Conservation (phyloP, 2,888 invertebrate species). For the Acronicta aceris region DNA sequence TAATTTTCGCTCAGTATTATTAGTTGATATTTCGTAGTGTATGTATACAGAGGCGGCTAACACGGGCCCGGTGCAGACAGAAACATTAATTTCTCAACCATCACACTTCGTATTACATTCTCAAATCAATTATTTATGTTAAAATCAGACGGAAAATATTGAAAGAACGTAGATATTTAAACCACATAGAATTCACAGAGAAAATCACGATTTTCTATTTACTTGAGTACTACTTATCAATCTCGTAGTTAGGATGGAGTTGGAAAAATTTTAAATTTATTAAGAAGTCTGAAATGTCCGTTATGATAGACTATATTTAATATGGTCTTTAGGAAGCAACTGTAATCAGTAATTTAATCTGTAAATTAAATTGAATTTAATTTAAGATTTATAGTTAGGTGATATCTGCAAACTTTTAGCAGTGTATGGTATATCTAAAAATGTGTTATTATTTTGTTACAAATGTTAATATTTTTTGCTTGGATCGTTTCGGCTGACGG, state of each 20-base stretch:
- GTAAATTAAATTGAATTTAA: constrained; percentile 81
- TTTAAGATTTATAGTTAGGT: constrained; percentile 85
- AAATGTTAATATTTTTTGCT: constrained; percentile 72
- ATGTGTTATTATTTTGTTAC: constrained; percentile 70
- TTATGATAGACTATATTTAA: constrained; percentile 79
- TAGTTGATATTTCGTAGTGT: constrained; percentile 75
- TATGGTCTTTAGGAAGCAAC: constrained; percentile 80
- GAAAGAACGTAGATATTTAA: constrained; percentile 67
- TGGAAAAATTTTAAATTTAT: constrained; percentile 79
- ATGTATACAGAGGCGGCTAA: constrained; percentile 67
- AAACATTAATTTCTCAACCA: constrained; percentile 61
- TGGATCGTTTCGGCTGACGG: constrained; percentile 67
- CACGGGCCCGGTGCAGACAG: constrained; percentile 79
- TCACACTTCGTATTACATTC: constrained; percentile 60
- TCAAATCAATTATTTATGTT: constrained; percentile 46
- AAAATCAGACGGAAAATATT: constrained; percentile 41
- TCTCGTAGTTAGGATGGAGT: constrained; percentile 84
- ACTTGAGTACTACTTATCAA: constrained; percentile 75
- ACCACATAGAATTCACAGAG: constrained; percentile 78
- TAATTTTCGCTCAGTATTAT: constrained; percentile 86
- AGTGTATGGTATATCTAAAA: constrained; percentile 69
- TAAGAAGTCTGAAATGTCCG: constrained; percentile 83
- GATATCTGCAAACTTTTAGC: constrained; percentile 75
- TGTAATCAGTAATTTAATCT: constrained; percentile 81
- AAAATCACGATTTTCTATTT: constrained; percentile 81